These are phyloP conservation scores for Periophthalmus modestus DNA, from an alignment of 2,113 vertebrate genomes.

Conservation along the genomic window DNA sequence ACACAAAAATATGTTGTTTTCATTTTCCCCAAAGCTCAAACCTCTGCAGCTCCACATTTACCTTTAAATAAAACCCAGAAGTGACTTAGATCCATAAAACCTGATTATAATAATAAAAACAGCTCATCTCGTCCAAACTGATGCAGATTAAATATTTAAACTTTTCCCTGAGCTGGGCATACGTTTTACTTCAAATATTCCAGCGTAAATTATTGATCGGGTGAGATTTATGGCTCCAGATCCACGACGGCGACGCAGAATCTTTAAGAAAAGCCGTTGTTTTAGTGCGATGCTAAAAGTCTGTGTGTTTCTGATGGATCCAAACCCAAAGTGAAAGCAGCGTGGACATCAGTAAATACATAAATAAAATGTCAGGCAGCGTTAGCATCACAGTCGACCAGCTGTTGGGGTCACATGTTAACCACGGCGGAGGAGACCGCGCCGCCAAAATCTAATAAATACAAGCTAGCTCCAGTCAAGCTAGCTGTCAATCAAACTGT, in stretches of 20 bases:
- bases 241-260: neutral
- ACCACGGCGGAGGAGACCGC: neutral
- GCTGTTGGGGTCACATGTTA: constrained; percentile 2
- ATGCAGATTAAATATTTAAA: no score
- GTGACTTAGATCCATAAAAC: no score
- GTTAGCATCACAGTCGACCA: neutral
- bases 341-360: neutral
- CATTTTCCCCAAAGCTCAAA: no score
- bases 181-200: neutral
- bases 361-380: neutral
- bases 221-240: neutral
- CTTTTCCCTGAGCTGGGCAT: no score
- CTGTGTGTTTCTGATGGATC: neutral
- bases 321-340: neutral
- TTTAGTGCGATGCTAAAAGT: neutral
- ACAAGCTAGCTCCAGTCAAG: constrained; percentile 1
- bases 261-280: neutral
- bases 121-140: no score
- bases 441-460: constrained; percentile 6
- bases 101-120: no score
- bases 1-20: no score
- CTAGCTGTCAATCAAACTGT: constrained; percentile 7
- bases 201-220: neutral
- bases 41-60: no score
- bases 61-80: no score